Conservation (phyloP, 1,140 invertebrate genomes). For the Lordiphosa collinella region DNA sequence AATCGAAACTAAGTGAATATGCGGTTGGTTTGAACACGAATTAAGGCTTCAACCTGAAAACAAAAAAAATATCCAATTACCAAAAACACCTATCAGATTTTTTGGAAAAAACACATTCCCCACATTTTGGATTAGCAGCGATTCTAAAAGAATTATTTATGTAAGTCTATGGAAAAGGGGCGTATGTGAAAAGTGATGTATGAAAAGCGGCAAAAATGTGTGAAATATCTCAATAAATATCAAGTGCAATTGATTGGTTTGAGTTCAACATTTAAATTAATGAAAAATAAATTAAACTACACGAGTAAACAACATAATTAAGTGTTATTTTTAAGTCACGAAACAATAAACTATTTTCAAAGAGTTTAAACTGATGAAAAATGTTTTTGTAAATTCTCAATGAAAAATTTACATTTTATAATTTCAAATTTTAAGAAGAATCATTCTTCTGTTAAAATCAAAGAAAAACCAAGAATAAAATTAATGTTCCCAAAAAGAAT, state of each 20-base stretch:
- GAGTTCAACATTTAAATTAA: no score
- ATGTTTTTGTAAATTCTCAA: no score
- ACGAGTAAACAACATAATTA: no score
- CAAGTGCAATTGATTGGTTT: not conserved
- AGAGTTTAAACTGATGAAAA: no score
- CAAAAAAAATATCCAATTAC: not conserved
- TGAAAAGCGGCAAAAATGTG: constrained; percentile 23
- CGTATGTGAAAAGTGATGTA: constrained; percentile 35
- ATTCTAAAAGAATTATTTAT: constrained; percentile 18
- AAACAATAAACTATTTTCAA: no score
- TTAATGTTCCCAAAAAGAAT: no score
- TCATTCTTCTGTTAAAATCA: no score
- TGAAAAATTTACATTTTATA: no score
- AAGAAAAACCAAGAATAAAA: no score
- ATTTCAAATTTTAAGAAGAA: no score
- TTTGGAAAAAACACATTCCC: not conserved
- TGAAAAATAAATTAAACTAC: no score
- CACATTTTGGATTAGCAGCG: constrained; percentile 42
- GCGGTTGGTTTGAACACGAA: constrained; percentile 6
- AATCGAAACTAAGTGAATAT: constrained; percentile 31
- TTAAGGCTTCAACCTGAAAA: constrained; percentile 12
- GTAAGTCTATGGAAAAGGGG: constrained; percentile 20
- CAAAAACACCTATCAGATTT: constrained; percentile 2
- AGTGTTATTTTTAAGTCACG: no score
- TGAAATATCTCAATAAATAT: constrained; percentile 9